Base-by-base conservation (phyloP, 2,888 invertebrate genomes). In the Coelinius sp. region DNA sequence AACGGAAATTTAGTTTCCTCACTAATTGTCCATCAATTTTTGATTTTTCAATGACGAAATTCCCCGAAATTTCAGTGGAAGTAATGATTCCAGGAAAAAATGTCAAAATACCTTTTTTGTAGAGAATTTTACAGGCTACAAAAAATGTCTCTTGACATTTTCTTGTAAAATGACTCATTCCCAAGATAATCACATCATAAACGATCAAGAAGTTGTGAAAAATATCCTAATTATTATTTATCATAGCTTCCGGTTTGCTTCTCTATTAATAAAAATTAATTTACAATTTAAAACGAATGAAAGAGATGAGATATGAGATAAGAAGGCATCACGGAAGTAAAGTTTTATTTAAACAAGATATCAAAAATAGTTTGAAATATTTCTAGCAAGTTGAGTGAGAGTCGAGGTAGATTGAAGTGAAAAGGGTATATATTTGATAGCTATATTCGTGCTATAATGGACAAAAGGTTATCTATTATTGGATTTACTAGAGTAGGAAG, bases 381-480 rank as follows among this genome's bases (percentile, higher is more conserved):
- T 31, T 59, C 20, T 27, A 5, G 59, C 5, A 20, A 20, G 20
- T 14, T 20, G 10, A 31, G 59, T 35, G 56, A 27, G 56, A 27
- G 4, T 24, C 25, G 14, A 14, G 59, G 31, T 27, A 35, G 35
- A 59, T 17, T 31, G 8, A 31, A 31, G 59, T 59, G 59, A 35
- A 59, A 59, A 59, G 59, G 35, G 59, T 20, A 35, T 59, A 59
- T 17, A 35, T 10, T 14, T 59, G 59, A 35, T 4, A 59, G 59
- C 20, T 14, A 59, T 10, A 17, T 56, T 14, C 27, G n/a, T 35
- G 10, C 17, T 59, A 14, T 17, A 59, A 59, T 59, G 20, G 59
- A 35, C 59, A 35, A 59, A 49, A 59, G 59, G 35, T 59, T 59
- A 59, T 35, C 59, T 35, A 59, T 59, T 59, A 59, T 59, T 59